Evolutionary conservation across 1,140 invertebrate genomes (phyloP).

Genomic region (Cataglyphis hispanica): DNA sequence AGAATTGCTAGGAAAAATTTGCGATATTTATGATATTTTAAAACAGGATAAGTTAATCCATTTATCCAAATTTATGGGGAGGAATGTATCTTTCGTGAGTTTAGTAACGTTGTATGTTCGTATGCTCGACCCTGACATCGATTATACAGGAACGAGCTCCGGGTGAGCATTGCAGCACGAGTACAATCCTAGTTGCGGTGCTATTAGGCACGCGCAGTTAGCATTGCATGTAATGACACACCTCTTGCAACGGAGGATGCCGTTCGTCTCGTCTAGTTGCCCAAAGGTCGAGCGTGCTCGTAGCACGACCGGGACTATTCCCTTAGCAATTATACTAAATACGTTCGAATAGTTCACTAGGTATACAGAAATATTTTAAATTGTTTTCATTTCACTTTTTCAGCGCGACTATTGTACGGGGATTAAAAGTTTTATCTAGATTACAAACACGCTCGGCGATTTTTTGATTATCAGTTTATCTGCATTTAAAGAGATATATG

Average conservation of each 20-base stretch:
- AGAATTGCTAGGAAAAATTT: neutral
- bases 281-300: slow-evolving; percentile 72
- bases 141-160: slow-evolving; percentile 72
- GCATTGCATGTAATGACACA: slow-evolving; percentile 76
- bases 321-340: slow-evolving; percentile 32
- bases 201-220: slow-evolving; percentile 77
- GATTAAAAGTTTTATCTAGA: neutral
- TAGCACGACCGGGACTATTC: slow-evolving; percentile 13
- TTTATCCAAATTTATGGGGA: neutral
- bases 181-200: slow-evolving; percentile 68
- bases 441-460: neutral
- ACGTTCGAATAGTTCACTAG: slow-evolving; percentile 45
- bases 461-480: neutral
- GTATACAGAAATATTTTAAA: slow-evolving; percentile 35
- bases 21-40: neutral
- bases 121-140: slow-evolving; percentile 70
- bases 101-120: slow-evolving; percentile 49
- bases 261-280: slow-evolving; percentile 71
- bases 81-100: slow-evolving; percentile 37
- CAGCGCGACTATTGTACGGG: neutral
- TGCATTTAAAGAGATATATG: neutral
- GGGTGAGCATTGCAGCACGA: slow-evolving; percentile 65
- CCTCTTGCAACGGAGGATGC: slow-evolving; percentile 74
- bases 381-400: slow-evolving; percentile 41
- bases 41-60: neutral